phyloP scores from a whole-genome alignment of 2,113 vertebrate species.

The Mungos mungo region DNA sequence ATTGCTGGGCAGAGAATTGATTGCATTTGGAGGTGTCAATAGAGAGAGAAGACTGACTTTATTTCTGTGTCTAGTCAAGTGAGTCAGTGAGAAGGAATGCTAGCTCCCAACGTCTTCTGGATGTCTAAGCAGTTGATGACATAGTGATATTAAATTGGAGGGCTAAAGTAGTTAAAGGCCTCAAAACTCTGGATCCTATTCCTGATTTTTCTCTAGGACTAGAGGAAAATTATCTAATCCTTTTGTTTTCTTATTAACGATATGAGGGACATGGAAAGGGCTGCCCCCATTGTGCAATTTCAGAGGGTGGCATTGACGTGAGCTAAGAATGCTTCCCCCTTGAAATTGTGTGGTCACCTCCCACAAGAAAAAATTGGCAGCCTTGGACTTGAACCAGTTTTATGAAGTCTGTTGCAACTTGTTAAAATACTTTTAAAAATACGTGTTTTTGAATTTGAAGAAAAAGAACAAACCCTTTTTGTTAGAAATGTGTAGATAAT shows the following conservation, averaged over 20 bases:
- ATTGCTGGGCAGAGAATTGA: not conserved
- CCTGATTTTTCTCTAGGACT: not conserved
- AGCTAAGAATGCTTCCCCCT: not conserved
- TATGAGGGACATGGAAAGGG: not conserved
- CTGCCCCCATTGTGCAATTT: not conserved
- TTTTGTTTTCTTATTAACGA: not conserved
- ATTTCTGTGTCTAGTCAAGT: not conserved
- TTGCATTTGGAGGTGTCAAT: not conserved
- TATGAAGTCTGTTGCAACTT: not conserved
- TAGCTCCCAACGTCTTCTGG: not conserved
- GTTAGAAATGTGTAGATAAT: not conserved
- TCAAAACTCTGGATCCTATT: not conserved
- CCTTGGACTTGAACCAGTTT: not conserved
- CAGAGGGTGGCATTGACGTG: not conserved
- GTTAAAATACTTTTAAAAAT: not conserved
- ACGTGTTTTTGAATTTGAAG: not conserved
- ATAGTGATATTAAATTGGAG: not conserved
- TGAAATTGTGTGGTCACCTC: conserved; percentile 8
- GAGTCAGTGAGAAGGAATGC: not conserved
- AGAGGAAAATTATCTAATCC: not conserved
- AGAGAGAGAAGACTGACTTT: conserved; percentile 11
- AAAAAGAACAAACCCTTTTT: not conserved
- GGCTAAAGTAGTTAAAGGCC: not conserved
- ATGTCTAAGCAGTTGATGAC: not conserved
- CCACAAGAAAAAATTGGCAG: not conserved